Evolutionary conservation across 2,113 vertebrate species (phyloP).

Genomic region (Bubalus kerabau): DNA sequence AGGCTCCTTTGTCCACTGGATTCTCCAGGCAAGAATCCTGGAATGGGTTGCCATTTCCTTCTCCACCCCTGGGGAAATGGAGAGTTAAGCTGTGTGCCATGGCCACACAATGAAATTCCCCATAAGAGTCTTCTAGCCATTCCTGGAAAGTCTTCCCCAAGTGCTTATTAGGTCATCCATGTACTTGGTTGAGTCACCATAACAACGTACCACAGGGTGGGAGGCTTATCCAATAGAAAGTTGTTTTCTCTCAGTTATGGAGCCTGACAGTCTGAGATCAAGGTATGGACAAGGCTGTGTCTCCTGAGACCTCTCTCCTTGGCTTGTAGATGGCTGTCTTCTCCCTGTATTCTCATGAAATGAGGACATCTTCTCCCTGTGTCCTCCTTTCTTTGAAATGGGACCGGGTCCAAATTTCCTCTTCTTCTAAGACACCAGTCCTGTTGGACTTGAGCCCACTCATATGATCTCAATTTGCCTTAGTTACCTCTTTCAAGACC

Average conservation of each 20-base stretch:
- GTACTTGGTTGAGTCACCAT: not conserved
- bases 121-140: not conserved
- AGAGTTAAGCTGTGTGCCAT: fast-evolving
- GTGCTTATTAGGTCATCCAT: too few relatives aligned
- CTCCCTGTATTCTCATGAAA: not conserved
- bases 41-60: not conserved
- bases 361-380: fast-evolving
- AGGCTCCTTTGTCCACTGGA: not conserved
- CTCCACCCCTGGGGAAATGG: not conserved
- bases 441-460: not conserved
- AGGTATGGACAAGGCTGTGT: not conserved
- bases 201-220: not conserved
- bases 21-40: not conserved
- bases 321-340: fast-evolving
- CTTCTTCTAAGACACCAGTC: not conserved
- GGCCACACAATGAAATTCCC: too few relatives aligned
- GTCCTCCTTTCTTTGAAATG: not conserved
- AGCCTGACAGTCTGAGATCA: not conserved
- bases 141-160: fast-evolving
- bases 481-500: not conserved
- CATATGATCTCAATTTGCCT: not conserved
- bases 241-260: not conserved
- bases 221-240: not conserved
- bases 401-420: not conserved
- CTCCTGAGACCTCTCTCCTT: not conserved